phyloP scores from a whole-genome alignment of 2,888 invertebrate species.

The Pristionchus maxplancki region DNA sequence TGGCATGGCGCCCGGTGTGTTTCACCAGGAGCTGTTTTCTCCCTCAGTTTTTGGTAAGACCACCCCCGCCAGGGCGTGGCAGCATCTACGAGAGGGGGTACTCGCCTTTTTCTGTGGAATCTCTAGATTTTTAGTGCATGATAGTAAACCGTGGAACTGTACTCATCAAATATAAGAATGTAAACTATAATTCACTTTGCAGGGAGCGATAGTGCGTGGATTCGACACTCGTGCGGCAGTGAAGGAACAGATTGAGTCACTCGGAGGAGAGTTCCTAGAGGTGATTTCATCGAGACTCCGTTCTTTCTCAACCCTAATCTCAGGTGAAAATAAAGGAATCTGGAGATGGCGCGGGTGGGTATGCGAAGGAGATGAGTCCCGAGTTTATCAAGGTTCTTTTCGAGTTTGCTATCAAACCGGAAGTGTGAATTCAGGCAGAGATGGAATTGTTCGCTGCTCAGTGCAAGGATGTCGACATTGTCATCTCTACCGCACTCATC shows the following conservation, averaged over 20 bases:
- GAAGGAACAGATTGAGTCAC: slow-evolving; percentile 89
- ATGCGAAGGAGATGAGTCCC: slow-evolving; percentile 90
- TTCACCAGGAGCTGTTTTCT: too few relatives aligned
- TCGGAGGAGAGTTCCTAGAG: slow-evolving; percentile 91
- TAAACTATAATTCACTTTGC: slow-evolving; percentile 18
- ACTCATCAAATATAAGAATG: not conserved
- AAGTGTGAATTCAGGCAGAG: slow-evolving; percentile 83
- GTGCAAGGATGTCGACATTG: slow-evolving; percentile 88
- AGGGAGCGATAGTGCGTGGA: slow-evolving; percentile 89
- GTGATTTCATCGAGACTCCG: not conserved
- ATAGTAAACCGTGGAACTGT: too few relatives aligned
- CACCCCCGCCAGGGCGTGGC: too few relatives aligned
- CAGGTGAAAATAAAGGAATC: slow-evolving; percentile 64
- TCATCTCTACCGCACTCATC: slow-evolving; percentile 91
- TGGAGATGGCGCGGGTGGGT: slow-evolving; percentile 83
- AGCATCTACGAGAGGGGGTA: too few relatives aligned
- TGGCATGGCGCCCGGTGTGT: too few relatives aligned
- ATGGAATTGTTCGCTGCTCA: slow-evolving; percentile 90
- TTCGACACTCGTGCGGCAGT: slow-evolving; percentile 91
- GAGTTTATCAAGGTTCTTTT: slow-evolving; percentile 83
- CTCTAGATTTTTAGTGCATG: too few relatives aligned
- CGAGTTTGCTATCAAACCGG: not conserved
- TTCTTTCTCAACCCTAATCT: not conserved
- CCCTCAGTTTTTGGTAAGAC: too few relatives aligned
- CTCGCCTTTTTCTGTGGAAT: too few relatives aligned